Evolutionary conservation across 2,888 invertebrate genomes (phyloP), one percentile per base, ranked within the genome.

Genomic region (Eupeodes latifasciatus): DNA sequence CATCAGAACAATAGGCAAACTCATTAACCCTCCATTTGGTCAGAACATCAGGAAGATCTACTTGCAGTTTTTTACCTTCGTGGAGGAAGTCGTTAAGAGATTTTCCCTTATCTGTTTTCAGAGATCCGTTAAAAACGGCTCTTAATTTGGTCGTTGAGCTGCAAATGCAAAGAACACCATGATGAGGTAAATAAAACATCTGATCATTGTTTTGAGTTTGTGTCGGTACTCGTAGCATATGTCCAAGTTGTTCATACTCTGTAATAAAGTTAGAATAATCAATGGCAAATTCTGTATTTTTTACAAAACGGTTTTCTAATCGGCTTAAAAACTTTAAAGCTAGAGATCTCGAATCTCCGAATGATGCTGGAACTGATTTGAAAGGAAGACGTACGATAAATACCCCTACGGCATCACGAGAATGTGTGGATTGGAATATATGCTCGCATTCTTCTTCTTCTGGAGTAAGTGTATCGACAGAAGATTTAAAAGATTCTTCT

Each of bases 81-180:
- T 47, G 57, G 2, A 67, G 40, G 12, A 27, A 34, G 16, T 67
- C 67, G 14, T 76, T 57, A 6, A 57, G 27, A 12, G 77, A 59
- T 47, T 6, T n/a, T 6, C 44, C 47, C 12, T 55, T 51, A 16
- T 51, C 64, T 1, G 57, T 78, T 16, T 61, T 61, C n/a, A 78
- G 14, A 16, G 78, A 79, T 12, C 71, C 71, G 12, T 69, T 71
- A 19, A 59, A 79, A 53, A 79, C 79, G 27, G 71, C 71, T 53
- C 44, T 36, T 16, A 79, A 53, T 27, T 79, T 62, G 14, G 62
- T 79, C 27, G 71, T 71, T 3, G 71, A 62, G n/a, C 78, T 79
- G 49, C 36, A 55, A 19, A 51, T 12, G 9, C 62, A 62, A 53
- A 53, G 14, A 10, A 71, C 19, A n/a, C 44, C 61, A 71, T 76